Base-by-base conservation (phyloP, 2,113 vertebrate species). In the Bucco capensis region DNA sequence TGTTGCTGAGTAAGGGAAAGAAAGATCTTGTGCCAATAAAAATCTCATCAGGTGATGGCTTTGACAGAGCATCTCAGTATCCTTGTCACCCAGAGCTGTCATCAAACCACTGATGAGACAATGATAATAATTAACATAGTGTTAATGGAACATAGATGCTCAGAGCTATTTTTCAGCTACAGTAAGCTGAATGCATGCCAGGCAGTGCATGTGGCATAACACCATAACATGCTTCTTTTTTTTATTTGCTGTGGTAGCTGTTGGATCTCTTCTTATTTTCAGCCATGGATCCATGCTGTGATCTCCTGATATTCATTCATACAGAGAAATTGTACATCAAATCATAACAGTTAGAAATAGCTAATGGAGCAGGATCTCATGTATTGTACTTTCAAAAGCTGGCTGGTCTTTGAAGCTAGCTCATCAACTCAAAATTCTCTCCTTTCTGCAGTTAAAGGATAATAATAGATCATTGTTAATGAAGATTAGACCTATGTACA, bases 81-180 rank as follows among this genome's bases (percentile, higher is more conserved):
- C 95, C 83, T 93, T 98, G 97, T 97, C 97, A 97, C 94, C 96
- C 94, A 94, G 94, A 97, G 90, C 96, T 97, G 96, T 96, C 50
- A 35, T 97, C 96, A 97, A 97, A 96, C 93, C 91, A 76, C 93
- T 98, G 97, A 98, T 97, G 96, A 97, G 97, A 97, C 97, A 97
- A 97, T 98, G 97, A 97, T 97, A 98, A 96, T 98, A 97, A 97
- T 98, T 97, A 98, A 93, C 96, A 91, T 76, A 93, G 91, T 92
- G 95, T 92, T 97, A 97, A 97, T 97, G 96, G 96, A 95, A 93
- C 62, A 95, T 94, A 96, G 94, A 96, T 14, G 53, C 88, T 97
- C 93, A 85, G 82, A 96, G 95, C 94, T 97, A 96, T 97, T 97
- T 97, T 97, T 98, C 96, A 97, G 95, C 96, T 97, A 96, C 96